phyloP scores from a whole-genome alignment of 2,888 invertebrate genomes.

The Coremacera marginata region DNA sequence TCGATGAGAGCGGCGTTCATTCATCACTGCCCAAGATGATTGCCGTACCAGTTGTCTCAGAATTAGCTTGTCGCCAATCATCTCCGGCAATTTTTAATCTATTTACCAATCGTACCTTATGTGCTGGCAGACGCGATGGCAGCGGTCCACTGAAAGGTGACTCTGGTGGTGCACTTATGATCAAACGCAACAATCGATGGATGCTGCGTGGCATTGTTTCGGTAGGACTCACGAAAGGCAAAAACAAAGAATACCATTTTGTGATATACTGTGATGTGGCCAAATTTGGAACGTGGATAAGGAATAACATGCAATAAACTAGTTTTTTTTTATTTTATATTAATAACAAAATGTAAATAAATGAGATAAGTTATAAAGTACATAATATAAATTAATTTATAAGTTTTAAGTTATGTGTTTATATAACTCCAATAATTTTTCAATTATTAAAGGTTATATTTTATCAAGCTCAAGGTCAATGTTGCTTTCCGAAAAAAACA shows the following conservation, averaged over 20 bases:
- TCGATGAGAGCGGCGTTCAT: slow-evolving; percentile 52
- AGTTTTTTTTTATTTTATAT: too few relatives aligned
- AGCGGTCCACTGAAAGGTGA: slow-evolving; percentile 69
- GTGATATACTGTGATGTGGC: slow-evolving; percentile 76
- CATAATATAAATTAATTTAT: too few relatives aligned
- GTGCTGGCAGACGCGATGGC: slow-evolving; percentile 62
- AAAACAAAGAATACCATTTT: slow-evolving; percentile 72
- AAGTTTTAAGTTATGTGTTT: too few relatives aligned
- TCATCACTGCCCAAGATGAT: slow-evolving; percentile 63
- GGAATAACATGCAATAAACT: too few relatives aligned
- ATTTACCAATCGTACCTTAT: slow-evolving; percentile 57
- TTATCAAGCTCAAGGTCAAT: too few relatives aligned
- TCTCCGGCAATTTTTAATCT: slow-evolving; percentile 53
- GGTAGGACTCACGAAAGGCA: slow-evolving; percentile 46
- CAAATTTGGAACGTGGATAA: slow-evolving; percentile 72
- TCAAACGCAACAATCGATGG: slow-evolving; percentile 67
- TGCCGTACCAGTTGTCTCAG: slow-evolving; percentile 68
- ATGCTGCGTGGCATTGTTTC: slow-evolving; percentile 70
- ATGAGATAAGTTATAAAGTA: too few relatives aligned
- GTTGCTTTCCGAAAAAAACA: too few relatives aligned
- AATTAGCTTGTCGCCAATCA: slow-evolving; percentile 69
- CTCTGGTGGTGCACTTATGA: slow-evolving; percentile 73
- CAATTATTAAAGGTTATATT: too few relatives aligned
- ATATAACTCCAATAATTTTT: too few relatives aligned
- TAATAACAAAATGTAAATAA: too few relatives aligned